Evolutionary conservation across 1,140 invertebrate genomes (phyloP), one percentile per base, ranked within the genome.

Genomic region (Drosophila baimaii): DNA sequence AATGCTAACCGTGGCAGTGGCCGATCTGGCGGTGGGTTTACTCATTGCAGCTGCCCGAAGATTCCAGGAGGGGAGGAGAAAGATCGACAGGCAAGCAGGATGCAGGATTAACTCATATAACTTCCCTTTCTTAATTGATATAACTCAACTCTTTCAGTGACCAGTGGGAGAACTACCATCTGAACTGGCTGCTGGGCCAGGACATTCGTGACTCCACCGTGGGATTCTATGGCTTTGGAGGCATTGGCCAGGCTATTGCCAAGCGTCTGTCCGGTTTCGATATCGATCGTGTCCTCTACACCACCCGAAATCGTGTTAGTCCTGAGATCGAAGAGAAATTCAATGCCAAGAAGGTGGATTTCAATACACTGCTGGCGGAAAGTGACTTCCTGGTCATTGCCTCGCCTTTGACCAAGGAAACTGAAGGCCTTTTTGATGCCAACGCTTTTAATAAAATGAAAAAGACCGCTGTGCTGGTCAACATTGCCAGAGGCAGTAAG

Each of bases 211-310:
- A 94, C 23, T 94, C 97, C 5, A 97, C 96, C 27, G 95, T 99
- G 31, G 98, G 98, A n/a, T 96, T 99, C 85, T 95, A 96, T 23
- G 97, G 97, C 31, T 94, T 97, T 73, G 97, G 97, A 13, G 93
- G 97, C 80, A 98, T 98, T 64, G 97, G 97, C 0, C 93, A 95
- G 79, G 95, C 79, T 2, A 94, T 96, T 25, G 96, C 95, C 1
- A 93, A 94, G 81, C 94, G 95, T 75, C 92, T 98, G 1, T 94
- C 94, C 66, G 93, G 95, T 3, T 98, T 98, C 83, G 94, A 95
- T 29, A 94, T 95, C 3, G 92, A 92, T 2, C 93, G 93, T 81
- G 95, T 98, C 55, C 74, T 98, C 0, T 98, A 97, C 78, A 94
- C 93, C 19, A 96, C 95, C 44, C 93, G 95, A 59, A 94, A 92